Conservation (phyloP, 1,140 invertebrate species). For the Magallana ariakensis region DNA sequence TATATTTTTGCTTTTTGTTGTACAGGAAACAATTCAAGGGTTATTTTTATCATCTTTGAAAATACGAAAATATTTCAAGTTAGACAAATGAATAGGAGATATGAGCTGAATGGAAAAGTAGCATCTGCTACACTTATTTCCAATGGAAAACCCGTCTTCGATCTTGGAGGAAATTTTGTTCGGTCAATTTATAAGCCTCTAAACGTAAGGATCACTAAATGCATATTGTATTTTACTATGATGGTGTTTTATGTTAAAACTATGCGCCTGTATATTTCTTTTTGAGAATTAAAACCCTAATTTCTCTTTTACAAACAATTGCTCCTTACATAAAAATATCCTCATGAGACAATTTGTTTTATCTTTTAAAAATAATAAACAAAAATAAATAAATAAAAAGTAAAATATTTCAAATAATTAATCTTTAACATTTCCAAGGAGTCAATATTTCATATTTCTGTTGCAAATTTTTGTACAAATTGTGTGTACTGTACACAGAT, state of each 20-base stretch:
- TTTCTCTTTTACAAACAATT: too few relatives aligned
- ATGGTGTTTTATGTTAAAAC: not conserved
- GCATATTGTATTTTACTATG: not conserved
- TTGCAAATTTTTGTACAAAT: too few relatives aligned
- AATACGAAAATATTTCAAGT: constrained; percentile 51
- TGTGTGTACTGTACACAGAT: too few relatives aligned
- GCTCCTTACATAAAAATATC: too few relatives aligned
- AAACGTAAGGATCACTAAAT: constrained; percentile 50
- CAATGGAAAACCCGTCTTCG: constrained; percentile 40
- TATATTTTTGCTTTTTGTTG: not conserved
- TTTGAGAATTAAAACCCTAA: too few relatives aligned
- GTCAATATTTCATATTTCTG: too few relatives aligned
- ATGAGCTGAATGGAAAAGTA: constrained; percentile 65
- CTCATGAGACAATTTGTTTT: too few relatives aligned
- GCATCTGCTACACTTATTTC: constrained; percentile 63
- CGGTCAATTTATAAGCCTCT: constrained; percentile 59
- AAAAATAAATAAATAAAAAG: too few relatives aligned
- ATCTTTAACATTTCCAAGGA: too few relatives aligned
- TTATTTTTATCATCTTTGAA: constrained; percentile 51
- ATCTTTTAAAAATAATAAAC: too few relatives aligned
- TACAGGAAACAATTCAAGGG: constrained; percentile 9
- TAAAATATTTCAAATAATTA: too few relatives aligned
- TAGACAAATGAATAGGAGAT: constrained; percentile 29
- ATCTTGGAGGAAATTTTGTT: constrained; percentile 57
- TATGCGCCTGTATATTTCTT: too few relatives aligned